phyloP scores from a whole-genome alignment of 2,113 vertebrate species.

The Malaclemys terrapin region DNA sequence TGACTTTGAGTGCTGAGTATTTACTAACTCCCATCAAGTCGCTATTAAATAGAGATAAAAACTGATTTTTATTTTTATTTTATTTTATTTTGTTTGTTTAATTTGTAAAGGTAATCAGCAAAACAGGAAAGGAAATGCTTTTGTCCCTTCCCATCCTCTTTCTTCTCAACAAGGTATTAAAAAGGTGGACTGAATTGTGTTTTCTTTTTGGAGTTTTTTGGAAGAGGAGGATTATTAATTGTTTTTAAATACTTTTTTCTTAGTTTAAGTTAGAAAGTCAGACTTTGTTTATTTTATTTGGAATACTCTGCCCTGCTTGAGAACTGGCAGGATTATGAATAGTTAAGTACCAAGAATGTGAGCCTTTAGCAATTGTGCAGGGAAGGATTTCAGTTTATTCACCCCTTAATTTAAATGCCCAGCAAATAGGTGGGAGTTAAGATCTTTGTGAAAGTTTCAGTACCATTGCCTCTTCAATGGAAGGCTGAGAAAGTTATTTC shows the following conservation, averaged over 20 bases:
- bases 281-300: background rate
- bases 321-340: background rate
- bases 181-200: background rate
- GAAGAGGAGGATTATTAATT: background rate
- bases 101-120: background rate
- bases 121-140: rapidly evolving
- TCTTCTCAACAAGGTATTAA: background rate
- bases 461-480: background rate
- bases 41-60: background rate
- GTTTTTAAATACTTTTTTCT: background rate
- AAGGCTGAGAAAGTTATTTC: background rate
- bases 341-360: background rate
- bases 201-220: background rate
- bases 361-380: background rate
- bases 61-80: background rate
- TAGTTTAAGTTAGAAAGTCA: background rate
- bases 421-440: background rate
- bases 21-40: rapidly evolving
- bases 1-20: background rate
- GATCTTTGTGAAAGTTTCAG: background rate
- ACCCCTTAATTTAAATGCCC: background rate
- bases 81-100: background rate
- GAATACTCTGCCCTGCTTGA: background rate
- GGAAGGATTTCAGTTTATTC: background rate
- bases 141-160: background rate